Conservation (phyloP, 2,888 invertebrate genomes). For the Drosophila gaucha region DNA sequence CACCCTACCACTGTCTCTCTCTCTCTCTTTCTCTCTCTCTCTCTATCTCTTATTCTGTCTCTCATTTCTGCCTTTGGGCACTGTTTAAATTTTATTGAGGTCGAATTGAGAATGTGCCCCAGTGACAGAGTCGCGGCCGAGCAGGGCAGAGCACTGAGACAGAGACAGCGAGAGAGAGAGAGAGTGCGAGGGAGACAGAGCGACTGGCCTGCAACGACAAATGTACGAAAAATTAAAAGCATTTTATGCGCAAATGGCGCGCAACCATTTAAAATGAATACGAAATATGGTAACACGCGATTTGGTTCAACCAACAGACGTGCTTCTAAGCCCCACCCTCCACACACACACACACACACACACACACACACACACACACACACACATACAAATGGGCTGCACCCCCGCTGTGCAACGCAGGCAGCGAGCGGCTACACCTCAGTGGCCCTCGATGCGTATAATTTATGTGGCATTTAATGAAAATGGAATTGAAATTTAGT, state of each 20-base stretch:
- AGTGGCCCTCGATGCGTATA: constrained; percentile 62
- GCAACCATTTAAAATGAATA: constrained; percentile 72
- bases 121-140: constrained; percentile 30
- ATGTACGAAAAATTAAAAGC: constrained; percentile 78
- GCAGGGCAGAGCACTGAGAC: background rate
- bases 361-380: constrained; percentile 9
- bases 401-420: constrained; percentile 1
- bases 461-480: constrained; percentile 81
- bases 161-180: background rate
- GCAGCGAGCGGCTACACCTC: constrained; percentile 34
- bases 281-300: constrained; percentile 78
- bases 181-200: background rate
- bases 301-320: constrained; percentile 51
- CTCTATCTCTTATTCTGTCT: background rate
- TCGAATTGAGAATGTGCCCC: constrained; percentile 76
- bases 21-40: background rate
- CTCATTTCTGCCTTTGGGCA: constrained; percentile 29
- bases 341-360: background rate
- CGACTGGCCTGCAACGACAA: constrained; percentile 40
- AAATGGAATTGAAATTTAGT: constrained; percentile 80
- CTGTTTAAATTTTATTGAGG: constrained; percentile 74
- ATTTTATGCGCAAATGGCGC: constrained; percentile 75
- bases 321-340: constrained; percentile 7
- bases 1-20: too few relatives aligned
- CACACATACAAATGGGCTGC: background rate